Base-by-base conservation (phyloP, 2,797 vertebrate species). In the Oryzias dopingdopingensis region DNA sequence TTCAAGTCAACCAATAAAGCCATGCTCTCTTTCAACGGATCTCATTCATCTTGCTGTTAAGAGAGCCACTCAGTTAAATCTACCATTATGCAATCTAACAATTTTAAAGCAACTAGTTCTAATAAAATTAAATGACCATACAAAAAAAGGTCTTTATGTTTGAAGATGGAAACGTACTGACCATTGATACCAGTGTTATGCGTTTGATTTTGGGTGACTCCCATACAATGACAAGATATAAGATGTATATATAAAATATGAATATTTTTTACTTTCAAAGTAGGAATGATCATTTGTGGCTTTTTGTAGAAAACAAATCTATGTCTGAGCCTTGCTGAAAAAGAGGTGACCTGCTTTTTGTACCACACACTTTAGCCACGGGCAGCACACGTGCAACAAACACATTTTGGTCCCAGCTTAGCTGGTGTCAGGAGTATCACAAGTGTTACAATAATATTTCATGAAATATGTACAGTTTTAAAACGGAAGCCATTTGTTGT, bases 1-100 rank as follows among this genome's bases (percentile, higher is more conserved):
- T 18, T 53, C 32, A 42, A 20, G 51, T 53, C 1, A 2, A 29
- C 42, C 26, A 43, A 29, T 43, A 37, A 59, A 59, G 47, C 53
- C 23, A 54, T 15, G 15, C 42, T 32, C 32, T 18, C 52, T 42
- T 2, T 42, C 62, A 65, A 49, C 59, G 59, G 58, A 67, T 67
- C 7, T 14, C 14, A 26, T 42, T 70, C 59, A 66, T 47, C 48
- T 77, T 60, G 67, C 56, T 61, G 20, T 26, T 67, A 10, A 37
- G 32, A 37, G 32, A 37, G 3, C 32, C 32, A 37, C 32, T 37
- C 32, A 37, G 32, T 37, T 37, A 13, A 37, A 37, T 37, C 10
- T 37, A 12, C 13, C 32, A 37, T 37, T 37, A 37, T 12, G 4
- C 32, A 37, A 12, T 37, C 10, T 12, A 12, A 37, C 10, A 12